Conservation (phyloP, 2,113 vertebrate species). For the Nibea coibor region DNA sequence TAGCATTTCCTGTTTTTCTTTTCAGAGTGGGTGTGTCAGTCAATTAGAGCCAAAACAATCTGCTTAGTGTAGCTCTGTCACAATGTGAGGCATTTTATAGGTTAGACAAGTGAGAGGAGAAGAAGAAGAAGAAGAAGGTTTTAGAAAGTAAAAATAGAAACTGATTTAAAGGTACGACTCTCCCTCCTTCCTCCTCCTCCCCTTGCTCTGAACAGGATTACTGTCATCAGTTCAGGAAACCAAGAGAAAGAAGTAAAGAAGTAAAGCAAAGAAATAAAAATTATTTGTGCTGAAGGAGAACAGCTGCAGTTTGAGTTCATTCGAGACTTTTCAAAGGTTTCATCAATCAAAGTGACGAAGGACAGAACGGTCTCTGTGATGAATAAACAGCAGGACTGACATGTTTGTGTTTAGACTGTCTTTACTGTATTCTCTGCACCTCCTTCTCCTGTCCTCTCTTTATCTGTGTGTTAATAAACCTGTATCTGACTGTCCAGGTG, state of each 20-base stretch:
- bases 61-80: slow-evolving; percentile 49
- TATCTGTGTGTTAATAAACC: slow-evolving; percentile 81
- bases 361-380: background rate
- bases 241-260: too few relatives aligned
- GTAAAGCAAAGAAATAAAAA: slow-evolving; percentile 33
- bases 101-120: slow-evolving; percentile 38
- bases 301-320: background rate
- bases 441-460: background rate
- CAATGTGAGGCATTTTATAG: slow-evolving; percentile 32
- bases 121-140: slow-evolving; percentile 41
- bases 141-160: slow-evolving; percentile 65
- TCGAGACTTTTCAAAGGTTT: slow-evolving; percentile 11
- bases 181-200: background rate
- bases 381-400: slow-evolving; percentile 14
- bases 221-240: slow-evolving; percentile 36
- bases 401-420: slow-evolving; percentile 40
- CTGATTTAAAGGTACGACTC: slow-evolving; percentile 33
- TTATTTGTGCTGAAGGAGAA: slow-evolving; percentile 8
- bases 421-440: slow-evolving; percentile 57
- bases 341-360: too few relatives aligned
- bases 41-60: slow-evolving; percentile 19
- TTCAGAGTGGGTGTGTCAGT: slow-evolving; percentile 14
- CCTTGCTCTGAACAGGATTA: slow-evolving; percentile 21
- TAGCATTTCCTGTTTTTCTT: slow-evolving; percentile 26
- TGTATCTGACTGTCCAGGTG: slow-evolving; percentile 66